Base-by-base conservation (phyloP, 2,888 invertebrate species). In the Nymphalis urticae region DNA sequence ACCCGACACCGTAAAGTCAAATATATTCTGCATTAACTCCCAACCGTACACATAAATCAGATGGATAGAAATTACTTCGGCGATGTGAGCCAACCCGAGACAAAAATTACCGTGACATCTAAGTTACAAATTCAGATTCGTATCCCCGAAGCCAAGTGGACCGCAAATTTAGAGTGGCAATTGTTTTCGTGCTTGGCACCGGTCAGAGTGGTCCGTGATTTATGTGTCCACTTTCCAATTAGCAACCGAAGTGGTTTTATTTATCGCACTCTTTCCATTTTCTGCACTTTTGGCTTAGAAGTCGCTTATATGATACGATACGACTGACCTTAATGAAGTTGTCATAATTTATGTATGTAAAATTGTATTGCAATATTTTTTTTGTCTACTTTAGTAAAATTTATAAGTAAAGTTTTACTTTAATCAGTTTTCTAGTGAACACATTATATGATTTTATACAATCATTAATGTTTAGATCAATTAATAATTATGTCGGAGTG, bases 191-290 rank as follows among this genome's bases (percentile, higher is more conserved):
- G 82, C 82, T 80, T 81, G 80, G 80, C 80, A 77, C 79, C 81
- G 78, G 79, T 77, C 78, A 76, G 85, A 88, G 86, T 86, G 85
- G 82, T 77, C 76, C 71, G 80, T 89, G 91, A 91, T 89, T 90
- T 91, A 90, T 90, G 83, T 81, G 85, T 84, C 83, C 85, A 87
- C 84, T 85, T 88, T 86, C 86, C 89, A 90, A 90, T 90, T 91
- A 91, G 90, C 86, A 79, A 83, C 80, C 78, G 81, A 82, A 84
- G 83, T 79, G 83, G 84, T 85, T 89, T 90, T 90, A 90, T 90
- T 90, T 90, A 89, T 88, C 82, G 82, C 75, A 81, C 87, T 88
- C 86, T 87, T 85, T 84, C 86, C 80, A 85, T 89, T 89, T 87
- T 84, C 86, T 84, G 79, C 85, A 86, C 84, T 87, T 89, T 88